Conservation (phyloP, 2,113 vertebrate genomes). For the Collichthys lucidus region DNA sequence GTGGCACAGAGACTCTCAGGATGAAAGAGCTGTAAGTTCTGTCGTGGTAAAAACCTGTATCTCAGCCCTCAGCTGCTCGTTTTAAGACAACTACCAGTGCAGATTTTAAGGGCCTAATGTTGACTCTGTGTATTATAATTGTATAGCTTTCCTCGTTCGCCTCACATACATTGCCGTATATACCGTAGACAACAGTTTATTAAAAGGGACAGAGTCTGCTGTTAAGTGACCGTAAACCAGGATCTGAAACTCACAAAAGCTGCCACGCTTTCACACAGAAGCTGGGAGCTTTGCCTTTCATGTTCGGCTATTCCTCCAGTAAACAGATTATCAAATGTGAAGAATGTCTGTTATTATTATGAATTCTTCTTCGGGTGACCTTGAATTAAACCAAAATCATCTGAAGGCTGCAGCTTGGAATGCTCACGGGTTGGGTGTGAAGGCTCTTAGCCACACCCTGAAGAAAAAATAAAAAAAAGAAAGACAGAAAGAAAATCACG, state of each 20-base stretch:
- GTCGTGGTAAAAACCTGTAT: constrained; percentile 53
- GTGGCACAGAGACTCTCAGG: constrained; percentile 62
- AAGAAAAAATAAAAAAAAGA: neutral
- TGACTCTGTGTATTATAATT: constrained; percentile 6
- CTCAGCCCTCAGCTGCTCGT: constrained; percentile 32
- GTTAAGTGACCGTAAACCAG: constrained; percentile 26
- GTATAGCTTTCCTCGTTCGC: constrained; percentile 10
- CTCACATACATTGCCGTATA: constrained; percentile 1
- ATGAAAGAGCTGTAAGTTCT: constrained; percentile 61
- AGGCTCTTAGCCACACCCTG: constrained; percentile 32
- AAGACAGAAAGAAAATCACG: neutral
- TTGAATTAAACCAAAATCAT: neutral
- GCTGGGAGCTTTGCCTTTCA: constrained; percentile 51
- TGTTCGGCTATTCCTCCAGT: constrained; percentile 42
- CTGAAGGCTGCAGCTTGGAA: constrained; percentile 3
- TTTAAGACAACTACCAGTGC: constrained; percentile 26
- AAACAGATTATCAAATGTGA: constrained; percentile 31
- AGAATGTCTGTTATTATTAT: constrained; percentile 11
- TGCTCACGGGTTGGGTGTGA: neutral
- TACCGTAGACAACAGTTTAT: constrained; percentile 14
- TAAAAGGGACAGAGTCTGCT: constrained; percentile 27
- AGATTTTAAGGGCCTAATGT: constrained; percentile 2
- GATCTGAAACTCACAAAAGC: constrained; percentile 21
- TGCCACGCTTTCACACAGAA: constrained; percentile 15
- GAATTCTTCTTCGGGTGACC: no score